Conservation (phyloP, 1,140 invertebrate species). For the Andricus grossulariae region DNA sequence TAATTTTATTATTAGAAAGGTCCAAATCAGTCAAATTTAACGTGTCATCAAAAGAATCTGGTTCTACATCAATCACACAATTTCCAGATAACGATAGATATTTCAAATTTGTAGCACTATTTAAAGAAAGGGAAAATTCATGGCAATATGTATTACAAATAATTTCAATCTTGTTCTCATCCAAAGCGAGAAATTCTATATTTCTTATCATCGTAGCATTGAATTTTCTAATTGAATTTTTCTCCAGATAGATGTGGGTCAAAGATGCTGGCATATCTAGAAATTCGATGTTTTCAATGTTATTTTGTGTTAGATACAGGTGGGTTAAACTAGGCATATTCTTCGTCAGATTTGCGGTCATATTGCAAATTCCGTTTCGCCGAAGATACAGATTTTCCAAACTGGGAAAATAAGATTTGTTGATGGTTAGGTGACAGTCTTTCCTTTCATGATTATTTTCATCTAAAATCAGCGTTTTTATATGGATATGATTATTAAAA, state of each 20-base stretch:
- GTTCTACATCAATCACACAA: slow-evolving; percentile 24
- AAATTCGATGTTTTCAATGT: slow-evolving; percentile 36
- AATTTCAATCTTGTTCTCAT: slow-evolving; percentile 50
- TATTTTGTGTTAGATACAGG: slow-evolving; percentile 57
- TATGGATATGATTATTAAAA: not conserved
- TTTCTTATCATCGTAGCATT: slow-evolving; percentile 16
- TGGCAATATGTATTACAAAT: slow-evolving; percentile 46
- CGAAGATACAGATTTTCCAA: slow-evolving; percentile 56
- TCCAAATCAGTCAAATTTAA: slow-evolving; percentile 32
- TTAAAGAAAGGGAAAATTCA: slow-evolving; percentile 33
- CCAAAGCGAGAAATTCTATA: slow-evolving; percentile 42
- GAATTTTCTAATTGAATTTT: slow-evolving; percentile 49
- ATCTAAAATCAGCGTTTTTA: slow-evolving; percentile 26
- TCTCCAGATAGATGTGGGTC: slow-evolving; percentile 48
- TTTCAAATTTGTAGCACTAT: not conserved
- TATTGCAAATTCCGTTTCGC: slow-evolving; percentile 33
- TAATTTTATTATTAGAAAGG: slow-evolving; percentile 39
- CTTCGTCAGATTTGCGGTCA: slow-evolving; percentile 36
- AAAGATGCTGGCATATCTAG: slow-evolving; percentile 42
- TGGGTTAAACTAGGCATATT: slow-evolving; percentile 49
- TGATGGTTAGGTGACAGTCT: not conserved
- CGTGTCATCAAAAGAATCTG: slow-evolving; percentile 34
- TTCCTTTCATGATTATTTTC: not conserved
- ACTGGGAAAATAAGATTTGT: slow-evolving; percentile 40
- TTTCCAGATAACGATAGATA: slow-evolving; percentile 20